Evolutionary conservation across 2,888 invertebrate species (phyloP).

Genomic region (Xestia ashworthii): DNA sequence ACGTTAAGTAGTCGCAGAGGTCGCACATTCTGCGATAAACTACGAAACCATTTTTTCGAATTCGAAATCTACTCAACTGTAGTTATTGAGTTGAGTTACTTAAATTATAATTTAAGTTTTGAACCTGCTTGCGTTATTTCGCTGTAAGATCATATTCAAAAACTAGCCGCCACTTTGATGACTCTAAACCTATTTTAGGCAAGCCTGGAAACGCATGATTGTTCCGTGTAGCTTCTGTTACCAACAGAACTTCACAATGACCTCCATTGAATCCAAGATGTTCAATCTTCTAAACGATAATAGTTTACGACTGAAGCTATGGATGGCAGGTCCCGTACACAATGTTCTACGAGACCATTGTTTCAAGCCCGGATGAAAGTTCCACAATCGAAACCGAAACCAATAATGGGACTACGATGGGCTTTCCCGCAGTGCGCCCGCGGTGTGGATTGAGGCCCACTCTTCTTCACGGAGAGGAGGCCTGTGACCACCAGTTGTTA

Average conservation of each 20-base stretch:
- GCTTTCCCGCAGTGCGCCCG: not conserved
- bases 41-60: slow-evolving; percentile 12
- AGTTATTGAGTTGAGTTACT: not conserved
- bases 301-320: slow-evolving; percentile 25
- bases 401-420: not conserved
- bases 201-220: not conserved
- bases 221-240: too few species aligned
- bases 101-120: not conserved
- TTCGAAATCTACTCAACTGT: not conserved
- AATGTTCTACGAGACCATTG: slow-evolving; percentile 2
- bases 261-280: not conserved
- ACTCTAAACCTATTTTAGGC: not conserved
- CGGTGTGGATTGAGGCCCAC: not conserved
- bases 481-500: not conserved
- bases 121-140: not conserved
- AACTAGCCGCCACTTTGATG: not conserved
- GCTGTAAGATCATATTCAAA: not conserved
- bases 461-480: not conserved
- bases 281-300: slow-evolving; percentile 19
- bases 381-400: not conserved
- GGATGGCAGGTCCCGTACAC: not conserved
- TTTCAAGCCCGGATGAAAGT: not conserved
- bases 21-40: not conserved
- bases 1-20: slow-evolving; percentile 5
- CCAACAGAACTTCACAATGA: not conserved